These are phyloP conservation scores for Mactromeris polynyma DNA, from an alignment of 2,888 invertebrate species.

Conservation along the genomic window DNA sequence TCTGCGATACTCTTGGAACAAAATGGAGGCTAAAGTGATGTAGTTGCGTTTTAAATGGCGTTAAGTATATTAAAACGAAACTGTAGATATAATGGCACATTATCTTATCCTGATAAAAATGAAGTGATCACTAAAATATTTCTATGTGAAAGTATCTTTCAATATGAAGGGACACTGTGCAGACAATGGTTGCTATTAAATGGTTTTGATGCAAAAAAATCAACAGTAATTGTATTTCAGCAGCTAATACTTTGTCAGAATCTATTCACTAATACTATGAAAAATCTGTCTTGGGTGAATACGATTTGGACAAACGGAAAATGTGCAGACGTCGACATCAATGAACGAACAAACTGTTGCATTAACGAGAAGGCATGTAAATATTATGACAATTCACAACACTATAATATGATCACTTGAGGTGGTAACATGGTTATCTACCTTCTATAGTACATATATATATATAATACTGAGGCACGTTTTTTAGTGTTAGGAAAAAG, in stretches of 20 bases:
- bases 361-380: neutral
- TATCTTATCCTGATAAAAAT: neutral
- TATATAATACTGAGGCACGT: too few relatives aligned
- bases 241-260: constrained; percentile 9
- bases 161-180: neutral
- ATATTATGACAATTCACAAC: constrained; percentile 13
- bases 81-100: neutral
- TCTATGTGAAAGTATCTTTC: neutral
- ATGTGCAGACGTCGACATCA: too few relatives aligned
- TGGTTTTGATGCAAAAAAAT: neutral
- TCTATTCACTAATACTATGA: neutral
- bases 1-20: too few relatives aligned
- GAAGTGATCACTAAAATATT: neutral
- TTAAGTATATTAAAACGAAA: too few relatives aligned
- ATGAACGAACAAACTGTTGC: too few relatives aligned
- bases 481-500: too few relatives aligned
- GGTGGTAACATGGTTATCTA: too few relatives aligned
- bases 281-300: neutral
- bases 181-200: neutral
- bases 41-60: too few relatives aligned
- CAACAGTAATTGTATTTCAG: neutral
- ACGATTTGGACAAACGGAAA: too few relatives aligned
- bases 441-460: too few relatives aligned
- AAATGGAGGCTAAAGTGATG: too few relatives aligned
- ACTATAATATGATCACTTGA: neutral